phyloP scores from a whole-genome alignment of 2,888 invertebrate species.

The Caenorhabditis uteleia region DNA sequence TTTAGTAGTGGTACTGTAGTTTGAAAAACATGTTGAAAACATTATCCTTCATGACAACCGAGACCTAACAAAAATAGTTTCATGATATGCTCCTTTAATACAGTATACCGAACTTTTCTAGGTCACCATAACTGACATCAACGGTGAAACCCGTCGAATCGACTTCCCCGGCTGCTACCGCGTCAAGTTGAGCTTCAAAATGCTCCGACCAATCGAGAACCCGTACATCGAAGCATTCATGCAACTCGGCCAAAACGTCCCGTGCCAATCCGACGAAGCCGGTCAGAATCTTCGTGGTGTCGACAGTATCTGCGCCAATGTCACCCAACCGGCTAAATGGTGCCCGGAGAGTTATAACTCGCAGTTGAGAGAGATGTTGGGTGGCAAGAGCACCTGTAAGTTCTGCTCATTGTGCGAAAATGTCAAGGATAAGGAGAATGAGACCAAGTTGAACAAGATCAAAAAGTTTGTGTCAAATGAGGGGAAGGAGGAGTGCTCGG shows the following conservation, averaged over 20 bases:
- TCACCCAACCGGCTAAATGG: conserved; percentile 51
- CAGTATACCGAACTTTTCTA: too few relatives aligned
- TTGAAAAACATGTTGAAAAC: too few relatives aligned
- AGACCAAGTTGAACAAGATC: conserved; percentile 26
- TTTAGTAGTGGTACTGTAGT: too few relatives aligned
- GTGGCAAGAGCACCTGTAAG: conserved; percentile 54
- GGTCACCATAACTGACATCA: conserved; percentile 44
- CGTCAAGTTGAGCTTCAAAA: conserved; percentile 52
- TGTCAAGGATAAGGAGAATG: conserved; percentile 36
- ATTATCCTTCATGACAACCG: too few relatives aligned
- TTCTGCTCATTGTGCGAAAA: conserved; percentile 62
- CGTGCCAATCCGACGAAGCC: conserved; percentile 43
- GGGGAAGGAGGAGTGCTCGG: conserved; percentile 41
- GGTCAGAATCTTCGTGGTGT: conserved; percentile 28
- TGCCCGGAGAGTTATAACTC: conserved; percentile 57
- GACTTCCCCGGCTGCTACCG: conserved; percentile 61
- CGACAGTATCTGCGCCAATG: conserved; percentile 57
- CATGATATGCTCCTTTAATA: too few relatives aligned
- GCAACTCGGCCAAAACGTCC: conserved; percentile 59
- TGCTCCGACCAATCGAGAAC: conserved; percentile 52
- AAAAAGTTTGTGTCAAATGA: conserved; percentile 45
- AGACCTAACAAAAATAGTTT: too few relatives aligned
- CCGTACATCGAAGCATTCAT: conserved; percentile 63
- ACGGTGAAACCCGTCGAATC: conserved; percentile 42
- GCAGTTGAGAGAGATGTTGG: conserved; percentile 52